A percentile compares a stretch with the other conserved stretches of the same genome.
Conservation (phyloP, 2,888 invertebrate genomes). For the Abscondita cerata region DNA sequence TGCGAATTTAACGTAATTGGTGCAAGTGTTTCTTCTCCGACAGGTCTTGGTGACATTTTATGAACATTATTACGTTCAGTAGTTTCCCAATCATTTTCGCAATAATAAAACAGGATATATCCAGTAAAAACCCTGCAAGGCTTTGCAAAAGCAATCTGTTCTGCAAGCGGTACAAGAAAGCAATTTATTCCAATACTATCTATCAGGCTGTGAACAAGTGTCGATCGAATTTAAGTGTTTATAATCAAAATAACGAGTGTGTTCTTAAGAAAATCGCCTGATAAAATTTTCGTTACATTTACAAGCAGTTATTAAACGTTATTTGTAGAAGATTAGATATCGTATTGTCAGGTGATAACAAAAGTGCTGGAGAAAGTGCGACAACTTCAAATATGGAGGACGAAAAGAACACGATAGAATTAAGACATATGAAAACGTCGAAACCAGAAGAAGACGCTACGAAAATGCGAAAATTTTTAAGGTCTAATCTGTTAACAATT, state of each 20-base stretch:
- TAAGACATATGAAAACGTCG: slow-evolving; percentile 10
- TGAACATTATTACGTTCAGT: slow-evolving; percentile 11
- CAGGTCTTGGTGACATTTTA: too few species aligned
- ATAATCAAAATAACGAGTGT: not conserved
- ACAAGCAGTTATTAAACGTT: too few species aligned
- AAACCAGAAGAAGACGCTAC: not conserved
- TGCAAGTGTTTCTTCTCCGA: too few species aligned
- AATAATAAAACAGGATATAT: slow-evolving; percentile 18
- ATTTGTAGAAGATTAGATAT: not conserved
- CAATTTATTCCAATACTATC: slow-evolving; percentile 18
- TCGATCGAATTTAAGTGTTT: slow-evolving; percentile 5
- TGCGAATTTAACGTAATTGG: too few species aligned
- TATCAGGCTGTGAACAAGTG: slow-evolving; percentile 17
- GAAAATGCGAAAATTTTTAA: slow-evolving; percentile 45
- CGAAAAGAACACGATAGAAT: slow-evolving; percentile 29
- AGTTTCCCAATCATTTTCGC: slow-evolving; percentile 16
- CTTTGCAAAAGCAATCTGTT: slow-evolving; percentile 18
- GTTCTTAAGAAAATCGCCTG: not conserved
- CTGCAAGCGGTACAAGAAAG: slow-evolving; percentile 19
- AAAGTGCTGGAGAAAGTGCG: not conserved
- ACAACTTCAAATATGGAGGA: not conserved
- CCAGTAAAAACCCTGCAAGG: slow-evolving; percentile 19
- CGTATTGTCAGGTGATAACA: slow-evolving; percentile 1
- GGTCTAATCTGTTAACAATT: slow-evolving; percentile 63
- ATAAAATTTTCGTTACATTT: not conserved